phyloP scores from a whole-genome alignment of 92 coral and sea anemone genomes.

The Bergia sp. region DNA sequence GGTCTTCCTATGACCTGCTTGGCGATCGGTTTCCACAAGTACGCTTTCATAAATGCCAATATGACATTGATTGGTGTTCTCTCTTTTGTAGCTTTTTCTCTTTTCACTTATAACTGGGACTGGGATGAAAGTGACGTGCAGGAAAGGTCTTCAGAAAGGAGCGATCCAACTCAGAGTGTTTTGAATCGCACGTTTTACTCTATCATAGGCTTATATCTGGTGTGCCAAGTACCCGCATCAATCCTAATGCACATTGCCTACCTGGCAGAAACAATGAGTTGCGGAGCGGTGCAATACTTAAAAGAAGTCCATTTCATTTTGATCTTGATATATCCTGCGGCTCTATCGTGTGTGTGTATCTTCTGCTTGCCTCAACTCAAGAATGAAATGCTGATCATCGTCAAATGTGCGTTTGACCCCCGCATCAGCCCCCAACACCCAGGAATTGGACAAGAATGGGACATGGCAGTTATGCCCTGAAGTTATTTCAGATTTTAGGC shows the following conservation, averaged over 20 bases:
- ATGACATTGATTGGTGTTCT: conserved; percentile 14
- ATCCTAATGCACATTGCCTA: conserved; percentile 19
- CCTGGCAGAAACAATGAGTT: conserved; percentile 10
- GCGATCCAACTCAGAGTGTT: background rate
- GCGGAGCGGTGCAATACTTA: background rate
- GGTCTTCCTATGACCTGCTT: conserved; percentile 40
- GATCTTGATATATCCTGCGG: conserved; percentile 16
- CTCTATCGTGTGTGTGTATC: conserved; percentile 8
- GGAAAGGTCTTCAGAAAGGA: background rate
- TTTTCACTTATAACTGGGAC: conserved; percentile 18
- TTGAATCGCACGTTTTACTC: conserved; percentile 5
- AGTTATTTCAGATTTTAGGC: too few relatives aligned
- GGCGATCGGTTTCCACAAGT: conserved; percentile 35
- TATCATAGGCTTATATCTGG: conserved; percentile 16
- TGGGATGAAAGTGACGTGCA: conserved; percentile 26
- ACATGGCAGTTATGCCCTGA: conserved; percentile 18
- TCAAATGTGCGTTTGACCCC: background rate
- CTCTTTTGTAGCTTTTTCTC: conserved; percentile 26
- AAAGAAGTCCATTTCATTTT: conserved; percentile 27
- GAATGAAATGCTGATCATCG: background rate
- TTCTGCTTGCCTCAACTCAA: conserved; percentile 13
- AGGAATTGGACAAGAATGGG: conserved; percentile 2
- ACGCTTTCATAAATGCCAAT: conserved; percentile 22
- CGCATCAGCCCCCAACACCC: conserved; percentile 31
- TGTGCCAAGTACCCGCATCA: conserved; percentile 21